Conservation (phyloP, 2,888 invertebrate species). For the Lissocephala sabroskyi region DNA sequence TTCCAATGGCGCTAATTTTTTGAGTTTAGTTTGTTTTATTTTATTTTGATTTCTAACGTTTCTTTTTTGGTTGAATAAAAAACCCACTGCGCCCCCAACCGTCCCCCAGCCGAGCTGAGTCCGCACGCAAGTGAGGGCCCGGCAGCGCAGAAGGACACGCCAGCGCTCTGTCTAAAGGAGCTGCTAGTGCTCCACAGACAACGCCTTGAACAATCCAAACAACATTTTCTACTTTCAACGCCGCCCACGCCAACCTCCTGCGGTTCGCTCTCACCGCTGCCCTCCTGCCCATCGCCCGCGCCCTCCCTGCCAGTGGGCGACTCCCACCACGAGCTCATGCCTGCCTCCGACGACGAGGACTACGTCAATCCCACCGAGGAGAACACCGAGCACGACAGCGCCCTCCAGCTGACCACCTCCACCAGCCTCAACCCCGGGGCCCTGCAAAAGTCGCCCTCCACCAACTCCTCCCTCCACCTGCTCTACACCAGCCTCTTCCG, state of each 20-base stretch:
- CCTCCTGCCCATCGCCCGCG: slow-evolving; percentile 49
- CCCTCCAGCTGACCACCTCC: slow-evolving; percentile 46
- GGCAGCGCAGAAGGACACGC: slow-evolving; percentile 16
- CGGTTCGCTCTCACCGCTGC: slow-evolving; percentile 48
- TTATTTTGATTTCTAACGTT: slow-evolving; percentile 28
- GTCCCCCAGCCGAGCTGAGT: slow-evolving; percentile 1
- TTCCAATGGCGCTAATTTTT: slow-evolving; percentile 16
- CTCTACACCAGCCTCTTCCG: slow-evolving; percentile 66
- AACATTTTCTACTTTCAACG: slow-evolving; percentile 69
- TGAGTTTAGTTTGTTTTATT: slow-evolving; percentile 27
- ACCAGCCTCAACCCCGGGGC: slow-evolving; percentile 13
- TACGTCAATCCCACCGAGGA: slow-evolving; percentile 30
- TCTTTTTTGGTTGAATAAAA: slow-evolving; percentile 47
- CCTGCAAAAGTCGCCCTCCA: slow-evolving; percentile 61
- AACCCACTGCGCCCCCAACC: slow-evolving; percentile 17
- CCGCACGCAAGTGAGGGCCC: slow-evolving; percentile 31
- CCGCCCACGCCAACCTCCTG: slow-evolving; percentile 62
- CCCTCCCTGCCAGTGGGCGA: slow-evolving; percentile 44
- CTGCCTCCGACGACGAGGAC: slow-evolving; percentile 32
- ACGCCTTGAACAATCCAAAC: slow-evolving; percentile 68
- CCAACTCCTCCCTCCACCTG: slow-evolving; percentile 59
- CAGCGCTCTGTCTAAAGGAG: slow-evolving; percentile 63
- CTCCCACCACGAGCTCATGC: slow-evolving; percentile 17
- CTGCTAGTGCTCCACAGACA: slow-evolving; percentile 65
- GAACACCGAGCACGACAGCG: slow-evolving; percentile 40